phyloP scores from a whole-genome alignment of 2,888 invertebrate species.

The Rhabditoides inermis region DNA sequence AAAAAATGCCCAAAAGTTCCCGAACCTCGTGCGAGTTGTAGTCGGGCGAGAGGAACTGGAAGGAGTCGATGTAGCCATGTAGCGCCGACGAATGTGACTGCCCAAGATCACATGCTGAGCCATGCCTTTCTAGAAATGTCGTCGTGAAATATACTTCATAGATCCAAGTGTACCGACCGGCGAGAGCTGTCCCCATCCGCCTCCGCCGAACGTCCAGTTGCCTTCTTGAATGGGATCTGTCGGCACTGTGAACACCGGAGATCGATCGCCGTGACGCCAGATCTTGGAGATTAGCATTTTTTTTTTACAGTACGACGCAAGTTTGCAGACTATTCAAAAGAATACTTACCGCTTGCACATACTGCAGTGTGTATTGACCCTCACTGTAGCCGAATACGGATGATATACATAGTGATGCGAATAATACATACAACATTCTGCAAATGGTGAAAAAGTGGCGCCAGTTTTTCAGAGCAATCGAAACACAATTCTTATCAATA shows the following conservation, averaged over 20 bases:
- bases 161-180: slow-evolving; percentile 14
- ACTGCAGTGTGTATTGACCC: too few relatives aligned
- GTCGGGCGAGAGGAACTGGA: slow-evolving; percentile 58
- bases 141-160: neutral
- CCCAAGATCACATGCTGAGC: slow-evolving; percentile 68
- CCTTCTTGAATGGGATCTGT: slow-evolving; percentile 22
- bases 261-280: slow-evolving; percentile 43
- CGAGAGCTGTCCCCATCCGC: slow-evolving; percentile 31
- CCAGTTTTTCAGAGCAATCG: too few relatives aligned
- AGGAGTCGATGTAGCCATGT: slow-evolving; percentile 61
- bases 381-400: too few relatives aligned
- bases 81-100: slow-evolving; percentile 66
- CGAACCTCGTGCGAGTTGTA: slow-evolving; percentile 57
- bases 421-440: too few relatives aligned
- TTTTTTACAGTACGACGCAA: too few relatives aligned
- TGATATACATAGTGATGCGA: too few relatives aligned
- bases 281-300: too few relatives aligned
- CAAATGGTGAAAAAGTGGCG: too few relatives aligned
- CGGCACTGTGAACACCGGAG: slow-evolving; percentile 28
- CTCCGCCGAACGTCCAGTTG: slow-evolving; percentile 31
- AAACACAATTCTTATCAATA: too few relatives aligned
- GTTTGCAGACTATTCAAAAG: too few relatives aligned
- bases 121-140: slow-evolving; percentile 15
- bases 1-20: too few relatives aligned
- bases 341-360: too few relatives aligned